Conservation (phyloP, 2,797 vertebrate genomes). For the Coregonus suidteri region DNA sequence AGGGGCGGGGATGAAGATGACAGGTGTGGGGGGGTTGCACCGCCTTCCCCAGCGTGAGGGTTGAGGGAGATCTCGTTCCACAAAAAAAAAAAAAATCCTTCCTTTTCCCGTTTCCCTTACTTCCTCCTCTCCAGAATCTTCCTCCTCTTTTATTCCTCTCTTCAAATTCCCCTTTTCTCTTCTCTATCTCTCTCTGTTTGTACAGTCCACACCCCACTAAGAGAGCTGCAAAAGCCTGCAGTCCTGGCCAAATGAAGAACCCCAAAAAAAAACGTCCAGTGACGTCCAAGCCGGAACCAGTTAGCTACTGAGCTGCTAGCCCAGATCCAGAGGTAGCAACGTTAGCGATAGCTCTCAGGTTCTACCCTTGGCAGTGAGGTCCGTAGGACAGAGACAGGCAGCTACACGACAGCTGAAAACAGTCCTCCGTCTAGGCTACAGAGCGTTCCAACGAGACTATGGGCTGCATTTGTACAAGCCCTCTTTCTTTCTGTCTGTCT, state of each 20-base stretch:
- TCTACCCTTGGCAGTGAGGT: not conserved
- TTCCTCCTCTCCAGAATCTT: not conserved
- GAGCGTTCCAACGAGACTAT: not conserved
- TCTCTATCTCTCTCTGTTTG: not conserved
- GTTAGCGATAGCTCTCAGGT: not conserved
- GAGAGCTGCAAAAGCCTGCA: not conserved
- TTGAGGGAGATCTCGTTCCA: not conserved
- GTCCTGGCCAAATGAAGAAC: not conserved
- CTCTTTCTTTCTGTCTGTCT: not conserved
- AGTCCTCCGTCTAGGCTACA: not conserved
- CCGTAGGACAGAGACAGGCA: not conserved
- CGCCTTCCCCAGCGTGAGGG: constrained; percentile 66
- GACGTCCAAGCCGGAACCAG: not conserved
- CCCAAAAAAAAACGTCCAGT: not conserved
- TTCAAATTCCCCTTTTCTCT: not conserved
- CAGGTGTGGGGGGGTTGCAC: constrained; percentile 43
- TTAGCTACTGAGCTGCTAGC: not conserved
- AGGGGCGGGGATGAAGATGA: constrained; percentile 46
- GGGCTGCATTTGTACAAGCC: not conserved
- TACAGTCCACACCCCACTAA: not conserved
- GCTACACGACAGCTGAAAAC: not conserved
- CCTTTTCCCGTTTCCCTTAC: not conserved
- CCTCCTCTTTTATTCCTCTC: not conserved
- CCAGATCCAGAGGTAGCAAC: not conserved
- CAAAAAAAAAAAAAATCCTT: not conserved